These are phyloP conservation scores for Alethe castanea DNA, from an alignment of 2,113 vertebrate species.

Conservation along the genomic window DNA sequence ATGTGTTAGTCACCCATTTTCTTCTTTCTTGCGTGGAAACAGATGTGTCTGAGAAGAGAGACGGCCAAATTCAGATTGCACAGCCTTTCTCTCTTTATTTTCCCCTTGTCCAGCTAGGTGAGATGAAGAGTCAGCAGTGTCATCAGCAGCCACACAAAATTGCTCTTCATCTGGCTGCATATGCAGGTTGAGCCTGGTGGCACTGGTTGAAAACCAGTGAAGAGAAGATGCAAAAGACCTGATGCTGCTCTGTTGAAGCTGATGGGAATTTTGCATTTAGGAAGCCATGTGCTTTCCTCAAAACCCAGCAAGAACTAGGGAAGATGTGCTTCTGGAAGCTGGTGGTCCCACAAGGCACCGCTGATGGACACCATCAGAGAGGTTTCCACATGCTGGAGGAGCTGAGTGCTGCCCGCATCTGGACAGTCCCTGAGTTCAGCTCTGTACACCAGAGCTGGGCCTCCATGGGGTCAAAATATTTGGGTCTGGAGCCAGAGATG, in stretches of 20 bases:
- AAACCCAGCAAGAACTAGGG: not conserved
- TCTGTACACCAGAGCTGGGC: not conserved
- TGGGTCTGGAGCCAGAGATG: not conserved
- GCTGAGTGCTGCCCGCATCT: not conserved
- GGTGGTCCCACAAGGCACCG: too few relatives aligned
- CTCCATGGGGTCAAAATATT: not conserved
- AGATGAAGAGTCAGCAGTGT: not conserved
- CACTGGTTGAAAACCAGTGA: not conserved
- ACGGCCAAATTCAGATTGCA: not conserved
- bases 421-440: not conserved
- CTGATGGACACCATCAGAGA: not conserved
- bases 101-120: not conserved
- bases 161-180: not conserved
- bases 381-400: not conserved
- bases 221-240: not conserved
- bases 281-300: not conserved
- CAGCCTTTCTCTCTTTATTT: not conserved
- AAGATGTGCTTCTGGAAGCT: not conserved
- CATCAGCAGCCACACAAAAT: accelerated
- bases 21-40: not conserved
- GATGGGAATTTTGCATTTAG: not conserved
- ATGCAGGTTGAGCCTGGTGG: not conserved
- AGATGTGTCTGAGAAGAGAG: not conserved
- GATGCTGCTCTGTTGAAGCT: not conserved
- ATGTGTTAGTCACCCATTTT: not conserved